phyloP scores from a whole-genome alignment of 2,797 vertebrate species.

The Fratercula arctica region DNA sequence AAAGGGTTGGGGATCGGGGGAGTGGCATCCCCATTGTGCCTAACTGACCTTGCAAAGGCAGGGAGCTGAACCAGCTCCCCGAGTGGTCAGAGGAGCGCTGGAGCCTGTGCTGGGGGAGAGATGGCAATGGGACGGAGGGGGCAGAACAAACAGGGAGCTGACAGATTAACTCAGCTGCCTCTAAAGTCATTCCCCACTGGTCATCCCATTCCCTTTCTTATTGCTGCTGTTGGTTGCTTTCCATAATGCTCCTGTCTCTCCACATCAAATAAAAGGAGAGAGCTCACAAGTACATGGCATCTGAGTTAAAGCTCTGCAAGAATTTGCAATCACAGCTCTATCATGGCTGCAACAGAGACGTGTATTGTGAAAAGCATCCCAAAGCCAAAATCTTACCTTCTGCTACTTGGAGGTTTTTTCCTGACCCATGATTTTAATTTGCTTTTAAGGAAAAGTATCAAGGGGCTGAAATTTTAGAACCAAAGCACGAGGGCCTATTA shows the following conservation, averaged over 20 bases:
- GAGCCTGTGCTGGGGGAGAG: background rate
- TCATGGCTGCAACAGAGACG: background rate
- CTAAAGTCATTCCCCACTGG: background rate
- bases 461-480: background rate
- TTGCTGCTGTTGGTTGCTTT: background rate
- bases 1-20: background rate
- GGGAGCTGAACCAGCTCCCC: background rate
- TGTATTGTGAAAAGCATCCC: background rate
- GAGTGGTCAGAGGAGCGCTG: background rate
- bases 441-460: background rate
- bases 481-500: background rate
- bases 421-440: background rate
- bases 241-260: background rate
- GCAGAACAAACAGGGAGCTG: background rate
- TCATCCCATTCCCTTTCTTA: background rate
- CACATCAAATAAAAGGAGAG: background rate
- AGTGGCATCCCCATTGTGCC: background rate
- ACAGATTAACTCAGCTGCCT: background rate
- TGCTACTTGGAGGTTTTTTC: background rate
- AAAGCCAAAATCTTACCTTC: background rate
- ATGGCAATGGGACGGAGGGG: background rate
- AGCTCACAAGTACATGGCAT: background rate
- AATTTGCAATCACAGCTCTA: background rate
- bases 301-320: background rate
- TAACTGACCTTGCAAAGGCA: background rate